Conservation (phyloP, 2,113 vertebrate genomes). For the Neopipo cinnamomea region DNA sequence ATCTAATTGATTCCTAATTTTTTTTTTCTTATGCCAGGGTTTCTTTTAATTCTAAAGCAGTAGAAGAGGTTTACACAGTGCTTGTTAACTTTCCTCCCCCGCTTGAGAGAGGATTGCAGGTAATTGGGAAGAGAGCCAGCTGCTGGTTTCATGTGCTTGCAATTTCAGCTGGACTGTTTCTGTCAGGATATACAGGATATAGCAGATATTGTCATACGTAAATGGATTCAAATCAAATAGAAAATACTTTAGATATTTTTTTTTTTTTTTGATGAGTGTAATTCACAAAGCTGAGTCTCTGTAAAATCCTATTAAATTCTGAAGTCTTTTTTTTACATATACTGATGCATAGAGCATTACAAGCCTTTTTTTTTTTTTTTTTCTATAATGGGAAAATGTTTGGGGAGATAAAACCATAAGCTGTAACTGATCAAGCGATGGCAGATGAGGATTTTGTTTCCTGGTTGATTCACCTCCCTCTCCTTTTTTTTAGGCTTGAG, state of each 20-base stretch:
- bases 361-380: not conserved
- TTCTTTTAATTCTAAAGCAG: not conserved
- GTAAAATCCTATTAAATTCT: not conserved
- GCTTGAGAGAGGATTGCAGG: not conserved
- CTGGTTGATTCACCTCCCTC: not conserved
- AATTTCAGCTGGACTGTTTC: not conserved
- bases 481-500: not conserved
- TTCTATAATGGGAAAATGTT: not conserved
- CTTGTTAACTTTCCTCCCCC: not conserved
- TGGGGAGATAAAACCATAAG: not conserved
- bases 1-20: not conserved
- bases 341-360: not conserved
- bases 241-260: not conserved
- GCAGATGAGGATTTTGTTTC: conserved; percentile 16
- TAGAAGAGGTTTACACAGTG: not conserved
- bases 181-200: not conserved
- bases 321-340: not conserved
- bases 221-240: not conserved
- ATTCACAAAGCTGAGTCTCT: not conserved
- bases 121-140: not conserved
- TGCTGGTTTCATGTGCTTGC: rapidly evolving
- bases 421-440: not conserved
- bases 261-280: not conserved
- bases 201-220: not conserved
- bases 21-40: not conserved